Evolutionary conservation across 1,140 invertebrate genomes (phyloP).

Genomic region (Trichonephila clavipes): DNA sequence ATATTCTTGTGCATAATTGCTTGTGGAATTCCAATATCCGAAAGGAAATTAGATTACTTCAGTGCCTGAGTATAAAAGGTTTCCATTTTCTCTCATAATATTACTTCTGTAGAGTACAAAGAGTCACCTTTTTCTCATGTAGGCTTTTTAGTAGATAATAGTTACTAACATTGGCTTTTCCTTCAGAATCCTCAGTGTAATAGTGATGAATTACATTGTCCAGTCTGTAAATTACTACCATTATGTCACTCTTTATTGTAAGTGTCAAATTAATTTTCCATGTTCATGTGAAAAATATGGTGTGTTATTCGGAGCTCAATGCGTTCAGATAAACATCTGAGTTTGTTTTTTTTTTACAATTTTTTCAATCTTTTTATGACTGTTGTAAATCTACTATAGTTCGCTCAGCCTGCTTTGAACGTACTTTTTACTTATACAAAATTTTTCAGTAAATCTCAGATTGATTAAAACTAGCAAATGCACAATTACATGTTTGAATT

Average conservation of each 20-base stretch:
- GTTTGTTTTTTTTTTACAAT: too few relatives aligned
- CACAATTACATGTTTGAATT: too few relatives aligned
- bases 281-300: not conserved
- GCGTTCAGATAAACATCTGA: not conserved
- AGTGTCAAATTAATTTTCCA: not conserved
- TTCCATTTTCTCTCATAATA: slow-evolving; percentile 45
- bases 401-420: not conserved
- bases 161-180: slow-evolving; percentile 68
- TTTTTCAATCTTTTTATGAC: not conserved
- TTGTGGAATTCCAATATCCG: slow-evolving; percentile 44
- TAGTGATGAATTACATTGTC: slow-evolving; percentile 70
- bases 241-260: slow-evolving; percentile 2
- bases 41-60: slow-evolving; percentile 51
- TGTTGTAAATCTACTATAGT: slow-evolving; percentile 5
- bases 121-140: slow-evolving; percentile 59
- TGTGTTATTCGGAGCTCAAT: not conserved
- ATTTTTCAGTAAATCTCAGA: too few relatives aligned
- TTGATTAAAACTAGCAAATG: too few relatives aligned
- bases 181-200: slow-evolving; percentile 50
- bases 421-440: too few relatives aligned
- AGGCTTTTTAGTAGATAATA: slow-evolving; percentile 75
- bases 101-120: slow-evolving; percentile 23
- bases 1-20: slow-evolving; percentile 43
- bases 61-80: slow-evolving; percentile 52
- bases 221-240: slow-evolving; percentile 44